Conservation (phyloP, 2,888 invertebrate species). For the Pediacus dermestoides region DNA sequence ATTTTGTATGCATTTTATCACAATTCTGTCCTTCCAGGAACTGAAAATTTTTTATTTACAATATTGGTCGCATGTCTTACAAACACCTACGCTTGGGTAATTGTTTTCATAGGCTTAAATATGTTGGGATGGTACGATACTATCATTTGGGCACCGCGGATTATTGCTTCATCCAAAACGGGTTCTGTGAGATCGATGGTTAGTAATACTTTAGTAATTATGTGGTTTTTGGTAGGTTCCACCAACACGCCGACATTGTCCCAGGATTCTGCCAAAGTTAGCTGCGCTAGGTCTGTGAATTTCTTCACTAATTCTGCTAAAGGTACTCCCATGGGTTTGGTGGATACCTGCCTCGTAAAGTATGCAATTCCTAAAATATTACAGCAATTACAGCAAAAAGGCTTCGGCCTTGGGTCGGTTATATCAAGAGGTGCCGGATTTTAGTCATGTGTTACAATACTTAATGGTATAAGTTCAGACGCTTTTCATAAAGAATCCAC, state of each 20-base stretch:
- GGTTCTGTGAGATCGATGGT: slow-evolving; percentile 91
- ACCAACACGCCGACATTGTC: slow-evolving; percentile 92
- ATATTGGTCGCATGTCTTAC: too few species aligned
- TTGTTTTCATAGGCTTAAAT: slow-evolving; percentile 76
- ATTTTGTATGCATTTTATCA: slow-evolving; percentile 75
- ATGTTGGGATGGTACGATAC: slow-evolving; percentile 96
- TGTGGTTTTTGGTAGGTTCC: slow-evolving; percentile 61
- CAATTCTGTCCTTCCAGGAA: slow-evolving; percentile 77
- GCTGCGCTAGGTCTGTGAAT: slow-evolving; percentile 68
- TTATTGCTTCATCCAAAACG: slow-evolving; percentile 78
- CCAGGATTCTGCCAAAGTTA: slow-evolving; percentile 77
- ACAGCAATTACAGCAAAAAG: too few species aligned
- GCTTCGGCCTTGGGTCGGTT: too few species aligned
- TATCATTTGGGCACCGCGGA: slow-evolving; percentile 69
- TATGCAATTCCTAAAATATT: too few species aligned
- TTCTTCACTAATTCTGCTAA: slow-evolving; percentile 46
- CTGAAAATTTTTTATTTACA: too few species aligned
- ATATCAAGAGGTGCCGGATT: too few species aligned
- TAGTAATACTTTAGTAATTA: slow-evolving; percentile 66
- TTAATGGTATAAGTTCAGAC: too few species aligned
- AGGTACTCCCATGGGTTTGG: slow-evolving; percentile 20
- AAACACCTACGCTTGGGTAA: slow-evolving; percentile 75
- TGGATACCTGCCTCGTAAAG: too few species aligned
- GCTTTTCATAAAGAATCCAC: too few species aligned
- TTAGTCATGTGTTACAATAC: too few species aligned